Evolutionary conservation across 2,113 vertebrate species (phyloP), one percentile per base, ranked within the genome.

Genomic region (Phoenicopterus ruber): DNA sequence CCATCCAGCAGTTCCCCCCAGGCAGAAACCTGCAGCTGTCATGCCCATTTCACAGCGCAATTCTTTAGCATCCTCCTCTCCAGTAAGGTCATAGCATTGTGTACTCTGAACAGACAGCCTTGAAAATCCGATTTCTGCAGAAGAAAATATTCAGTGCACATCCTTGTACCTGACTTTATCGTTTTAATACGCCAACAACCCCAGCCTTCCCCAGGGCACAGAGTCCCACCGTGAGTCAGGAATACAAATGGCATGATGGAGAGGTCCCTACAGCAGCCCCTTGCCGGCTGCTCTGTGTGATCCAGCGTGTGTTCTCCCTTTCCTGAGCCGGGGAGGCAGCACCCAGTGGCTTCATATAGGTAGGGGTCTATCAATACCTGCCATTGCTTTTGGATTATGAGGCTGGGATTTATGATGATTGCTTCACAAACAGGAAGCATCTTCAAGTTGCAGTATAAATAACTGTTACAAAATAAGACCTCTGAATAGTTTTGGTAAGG

Each of bases 361-460:
- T 15, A 15, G 65, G 47, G 54, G 49, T 62, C 58, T 13, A 11
- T 85, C 89, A n/a, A 4, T 82, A 28, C 44, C 66, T 91, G 82
- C 66, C 62, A 9, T 8, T 40, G 73, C 73, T 58, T 44, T 66
- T 44, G 59, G 16, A 80, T 91, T 77, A 42, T 50, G 79, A 88
- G 91, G 58, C 50, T 32, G 70, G 67, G 86, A 80, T 95, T 95
- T 91, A 73, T 87, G 81, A n/a, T 82, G 82, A 82, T 94, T 58
- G 76, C 93, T 91, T 88, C 91, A 66, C 82, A 82, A 96, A 94
- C 52, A 88, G 79, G 86, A 88, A 90, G 73, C 81, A 76, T 89
- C 89, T 63, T 87, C 67, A 66, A 17, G 42, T 26, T 80, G 71
- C 84, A 47, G 89, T 38, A 31, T 88, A 93, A 95, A 77, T 94